Conservation (phyloP, 2,888 invertebrate species). For the Tribolium freemani region DNA sequence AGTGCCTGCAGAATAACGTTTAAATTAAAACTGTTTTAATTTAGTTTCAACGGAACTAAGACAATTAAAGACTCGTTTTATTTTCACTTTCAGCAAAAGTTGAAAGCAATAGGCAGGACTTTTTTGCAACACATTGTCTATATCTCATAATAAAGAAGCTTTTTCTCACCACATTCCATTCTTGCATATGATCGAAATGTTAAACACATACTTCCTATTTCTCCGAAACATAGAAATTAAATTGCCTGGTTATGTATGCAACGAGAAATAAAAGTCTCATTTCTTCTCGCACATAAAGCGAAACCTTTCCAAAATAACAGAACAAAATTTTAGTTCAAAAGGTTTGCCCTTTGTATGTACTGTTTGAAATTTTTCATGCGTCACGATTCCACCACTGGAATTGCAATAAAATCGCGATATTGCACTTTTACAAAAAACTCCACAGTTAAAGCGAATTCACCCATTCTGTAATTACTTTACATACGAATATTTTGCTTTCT, state of each 20-base stretch:
- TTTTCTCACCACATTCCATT: no score
- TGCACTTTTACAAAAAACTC: neutral
- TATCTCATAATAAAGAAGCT: no score
- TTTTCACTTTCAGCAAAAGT: neutral
- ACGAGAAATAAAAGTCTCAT: neutral
- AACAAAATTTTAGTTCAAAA: neutral
- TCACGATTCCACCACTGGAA: neutral
- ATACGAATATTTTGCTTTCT: neutral
- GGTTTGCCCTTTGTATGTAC: neutral
- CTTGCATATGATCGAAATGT: neutral
- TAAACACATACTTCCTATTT: neutral
- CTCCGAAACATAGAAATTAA: no score
- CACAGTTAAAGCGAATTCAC: neutral
- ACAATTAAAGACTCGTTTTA: neutral
- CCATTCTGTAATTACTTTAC: neutral
- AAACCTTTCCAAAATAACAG: neutral
- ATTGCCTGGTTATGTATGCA: no score
- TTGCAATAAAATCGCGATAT: neutral
- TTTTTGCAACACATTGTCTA: no score
- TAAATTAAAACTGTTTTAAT: conserved; percentile 8
- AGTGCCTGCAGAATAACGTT: neutral
- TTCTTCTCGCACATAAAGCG: neutral
- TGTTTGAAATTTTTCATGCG: neutral
- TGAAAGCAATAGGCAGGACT: no score
- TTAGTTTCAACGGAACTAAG: neutral